Evolutionary conservation across 2,113 vertebrate species (phyloP).

Genomic region (Siphamia tubifer): DNA sequence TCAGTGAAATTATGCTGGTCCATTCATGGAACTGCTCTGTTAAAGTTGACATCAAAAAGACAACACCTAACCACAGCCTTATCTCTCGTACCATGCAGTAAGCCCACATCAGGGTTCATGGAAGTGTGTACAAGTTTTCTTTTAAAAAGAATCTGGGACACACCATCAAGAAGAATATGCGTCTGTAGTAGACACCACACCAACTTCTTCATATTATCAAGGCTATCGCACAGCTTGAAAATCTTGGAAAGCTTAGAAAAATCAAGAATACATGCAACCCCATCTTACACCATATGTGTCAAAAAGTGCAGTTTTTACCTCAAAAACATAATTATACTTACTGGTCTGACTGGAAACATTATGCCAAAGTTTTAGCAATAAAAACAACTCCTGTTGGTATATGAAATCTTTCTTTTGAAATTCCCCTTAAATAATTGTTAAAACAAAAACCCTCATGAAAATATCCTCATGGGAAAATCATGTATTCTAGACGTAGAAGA

Average conservation of each 20-base stretch:
- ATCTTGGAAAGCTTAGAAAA: neutral
- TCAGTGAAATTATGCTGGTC: slow-evolving; percentile 60
- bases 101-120: slow-evolving; percentile 60
- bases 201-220: neutral
- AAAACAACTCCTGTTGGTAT: no score
- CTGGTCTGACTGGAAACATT: no score
- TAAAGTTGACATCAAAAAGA: slow-evolving; percentile 57
- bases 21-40: slow-evolving; percentile 49
- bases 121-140: slow-evolving; percentile 39
- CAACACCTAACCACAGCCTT: slow-evolving; percentile 36
- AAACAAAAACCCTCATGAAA: no score
- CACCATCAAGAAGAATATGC: neutral
- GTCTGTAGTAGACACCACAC: slow-evolving; percentile 11
- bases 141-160: neutral
- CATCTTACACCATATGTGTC: neutral
- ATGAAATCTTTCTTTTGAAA: no score
- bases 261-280: neutral
- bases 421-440: no score
- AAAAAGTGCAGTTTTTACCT: neutral
- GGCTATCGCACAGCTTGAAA: slow-evolving; percentile 16
- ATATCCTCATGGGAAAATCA: no score
- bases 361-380: no score
- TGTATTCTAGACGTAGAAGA: no score
- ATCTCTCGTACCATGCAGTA: slow-evolving; percentile 33
- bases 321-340: no score